Evolutionary conservation across 2,888 invertebrate genomes (phyloP).

Genomic region (Platynereis dumerilii): DNA sequence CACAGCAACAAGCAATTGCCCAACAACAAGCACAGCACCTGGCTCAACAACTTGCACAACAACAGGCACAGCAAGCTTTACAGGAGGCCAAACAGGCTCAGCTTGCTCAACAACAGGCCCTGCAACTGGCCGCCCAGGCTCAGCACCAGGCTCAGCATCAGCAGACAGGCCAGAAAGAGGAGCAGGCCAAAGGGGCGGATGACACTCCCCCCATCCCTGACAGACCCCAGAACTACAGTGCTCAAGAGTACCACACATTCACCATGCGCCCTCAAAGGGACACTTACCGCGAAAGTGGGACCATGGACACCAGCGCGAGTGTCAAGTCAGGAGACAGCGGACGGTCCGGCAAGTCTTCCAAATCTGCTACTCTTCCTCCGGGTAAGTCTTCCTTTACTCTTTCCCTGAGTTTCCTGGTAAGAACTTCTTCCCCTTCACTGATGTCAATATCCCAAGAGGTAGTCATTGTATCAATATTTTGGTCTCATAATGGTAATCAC

Average conservation of each 20-base stretch:
- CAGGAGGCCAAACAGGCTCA: not conserved
- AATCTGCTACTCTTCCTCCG: slow-evolving; percentile 28
- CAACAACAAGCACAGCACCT: not conserved
- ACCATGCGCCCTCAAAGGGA: slow-evolving; percentile 29
- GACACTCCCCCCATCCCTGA: slow-evolving; percentile 6
- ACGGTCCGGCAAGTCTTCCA: slow-evolving; percentile 22
- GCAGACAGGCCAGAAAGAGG: slow-evolving; percentile 3
- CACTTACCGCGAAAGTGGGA: slow-evolving; percentile 58
- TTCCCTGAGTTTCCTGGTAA: not conserved
- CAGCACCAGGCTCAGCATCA: slow-evolving; percentile 6
- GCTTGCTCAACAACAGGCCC: slow-evolving; percentile 10
- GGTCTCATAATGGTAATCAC: too few relatives aligned
- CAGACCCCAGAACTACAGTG: slow-evolving; percentile 7
- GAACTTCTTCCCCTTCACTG: too few relatives aligned
- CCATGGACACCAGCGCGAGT: slow-evolving; percentile 40
- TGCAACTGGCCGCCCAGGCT: not conserved
- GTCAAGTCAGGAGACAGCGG: slow-evolving; percentile 32
- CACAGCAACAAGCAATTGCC: slow-evolving; percentile 6
- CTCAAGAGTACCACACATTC: slow-evolving; percentile 12
- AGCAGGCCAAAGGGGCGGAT: slow-evolving; percentile 5
- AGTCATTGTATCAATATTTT: too few relatives aligned
- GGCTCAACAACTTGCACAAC: slow-evolving; percentile 2
- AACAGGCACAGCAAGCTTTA: slow-evolving; percentile 16
- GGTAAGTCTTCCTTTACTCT: slow-evolving; percentile 20
- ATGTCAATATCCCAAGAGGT: too few relatives aligned